Base-by-base conservation (phyloP, 2,888 invertebrate species). In the Acrocyrtus sp. region DNA sequence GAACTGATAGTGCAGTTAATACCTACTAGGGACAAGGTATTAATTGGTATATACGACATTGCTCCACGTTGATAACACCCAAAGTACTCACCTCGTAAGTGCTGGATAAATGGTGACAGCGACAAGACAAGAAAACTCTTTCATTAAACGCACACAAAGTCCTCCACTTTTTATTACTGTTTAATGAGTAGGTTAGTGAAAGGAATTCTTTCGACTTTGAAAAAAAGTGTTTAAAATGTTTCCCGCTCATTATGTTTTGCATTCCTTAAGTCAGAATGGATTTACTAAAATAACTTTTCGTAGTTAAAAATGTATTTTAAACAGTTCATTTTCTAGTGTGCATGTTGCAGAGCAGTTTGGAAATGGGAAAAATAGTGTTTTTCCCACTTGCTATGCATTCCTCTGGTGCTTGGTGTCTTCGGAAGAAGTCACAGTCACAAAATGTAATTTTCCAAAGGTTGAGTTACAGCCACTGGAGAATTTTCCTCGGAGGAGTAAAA, bases 101-200 rank as follows among this genome's bases (percentile, higher is more conserved):
- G n/a, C n/a, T n/a, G n/a, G n/a, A n/a, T n/a, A n/a, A n/a, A n/a
- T 54, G 22, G 10, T 51, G 22, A 51, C 22, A 51, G 21, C 21
- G 29, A 29, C 2, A 21, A 17, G 19, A 29, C 3, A 12, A 56
- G 12, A 45, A 45, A 43, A n/a, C n/a, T n/a, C n/a, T n/a, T n/a
- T n/a, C n/a, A n/a, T n/a, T 19, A 57, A 17, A 39, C n/a, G 45
- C 3, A 17, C 24, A 39, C 17, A 43, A 43, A 45, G 45, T 43
- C 8, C 47, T 45, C 19, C 22, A 22, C 19, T 53, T 66, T 66
- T 67, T 67, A 67, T 47, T 50, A 58, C 50, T 58, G 29, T 58
- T 66, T 67, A 67, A 67, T 67, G 67, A 67, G 43, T 19, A n/a
- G 29, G 43, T 67, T 67, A 67, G 58, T 67, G 58, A 51, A 58